These are phyloP conservation scores for Mycogona germanica DNA, from an alignment of 2,888 invertebrate species.

Conservation along the genomic window DNA sequence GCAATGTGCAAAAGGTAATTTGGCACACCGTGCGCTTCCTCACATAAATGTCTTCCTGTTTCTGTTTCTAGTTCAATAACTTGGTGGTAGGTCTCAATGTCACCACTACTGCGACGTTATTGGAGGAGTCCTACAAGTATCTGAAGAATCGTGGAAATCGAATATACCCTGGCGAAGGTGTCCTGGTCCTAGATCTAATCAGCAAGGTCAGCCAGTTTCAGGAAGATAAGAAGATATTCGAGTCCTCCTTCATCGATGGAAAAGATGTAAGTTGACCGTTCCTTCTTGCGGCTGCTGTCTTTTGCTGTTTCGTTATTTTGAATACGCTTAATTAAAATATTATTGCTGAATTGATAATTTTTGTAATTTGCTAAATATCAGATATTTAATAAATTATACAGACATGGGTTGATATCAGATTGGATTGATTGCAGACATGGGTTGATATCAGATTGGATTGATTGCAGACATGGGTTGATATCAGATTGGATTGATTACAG, in stretches of 20 bases:
- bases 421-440: too few species aligned
- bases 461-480: too few species aligned
- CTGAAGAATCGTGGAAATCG: slow-evolving; percentile 7
- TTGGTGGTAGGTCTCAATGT: slow-evolving; percentile 22
- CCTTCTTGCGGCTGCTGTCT: too few species aligned
- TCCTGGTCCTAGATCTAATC: slow-evolving; percentile 20
- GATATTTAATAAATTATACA: too few species aligned
- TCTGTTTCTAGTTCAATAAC: slow-evolving; percentile 20
- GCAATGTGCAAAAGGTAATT: not conserved
- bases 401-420: too few species aligned
- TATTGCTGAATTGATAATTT: too few species aligned
- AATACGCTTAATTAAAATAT: too few species aligned
- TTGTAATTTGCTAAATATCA: too few species aligned
- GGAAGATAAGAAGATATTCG: not conserved
- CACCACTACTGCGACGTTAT: slow-evolving; percentile 19
- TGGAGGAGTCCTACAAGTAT: slow-evolving; percentile 19
- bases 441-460: too few species aligned
- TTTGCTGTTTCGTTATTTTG: too few species aligned
- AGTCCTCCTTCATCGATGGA: too few species aligned
- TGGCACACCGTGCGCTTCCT: too few species aligned
- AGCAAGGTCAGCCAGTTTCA: slow-evolving; percentile 20
- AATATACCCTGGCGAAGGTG: slow-evolving; percentile 23
- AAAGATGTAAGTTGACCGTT: not conserved
- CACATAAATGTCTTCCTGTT: not conserved
- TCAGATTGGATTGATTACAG: not conserved